Conservation (phyloP, 2,888 invertebrate species). For the Gibbula magus region DNA sequence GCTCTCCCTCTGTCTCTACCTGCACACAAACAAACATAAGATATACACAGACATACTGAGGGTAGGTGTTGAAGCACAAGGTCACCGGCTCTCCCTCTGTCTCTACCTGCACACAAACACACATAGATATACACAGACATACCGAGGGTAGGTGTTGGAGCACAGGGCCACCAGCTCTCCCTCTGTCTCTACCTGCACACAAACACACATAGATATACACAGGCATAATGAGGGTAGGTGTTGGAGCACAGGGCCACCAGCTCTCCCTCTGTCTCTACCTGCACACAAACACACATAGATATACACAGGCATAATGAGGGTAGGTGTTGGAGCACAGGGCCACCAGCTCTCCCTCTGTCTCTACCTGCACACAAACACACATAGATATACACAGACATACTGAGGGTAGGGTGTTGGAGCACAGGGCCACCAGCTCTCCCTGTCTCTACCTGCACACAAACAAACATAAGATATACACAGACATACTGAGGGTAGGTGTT, state of each 20-base stretch:
- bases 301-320: slow-evolving; percentile 69
- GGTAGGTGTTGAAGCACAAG: not conserved
- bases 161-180: slow-evolving; percentile 67
- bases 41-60: not conserved
- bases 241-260: too few species aligned
- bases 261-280: too few species aligned
- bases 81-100: too few species aligned
- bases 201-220: too few species aligned
- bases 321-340: slow-evolving; percentile 68
- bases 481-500: not conserved
- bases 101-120: not conserved
- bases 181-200: slow-evolving; percentile 68
- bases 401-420: not conserved
- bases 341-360: slow-evolving; percentile 69
- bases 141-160: slow-evolving; percentile 67
- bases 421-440: not conserved
- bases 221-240: too few species aligned
- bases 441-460: slow-evolving; percentile 61
- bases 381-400: not conserved
- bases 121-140: too few species aligned
- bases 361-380: slow-evolving; percentile 55
- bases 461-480: not conserved
- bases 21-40: slow-evolving; percentile 33
- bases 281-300: slow-evolving; percentile 36
- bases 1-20: slow-evolving; percentile 57